phyloP scores from a whole-genome alignment of 2,113 vertebrate genomes.

The Eclectus roratus region DNA sequence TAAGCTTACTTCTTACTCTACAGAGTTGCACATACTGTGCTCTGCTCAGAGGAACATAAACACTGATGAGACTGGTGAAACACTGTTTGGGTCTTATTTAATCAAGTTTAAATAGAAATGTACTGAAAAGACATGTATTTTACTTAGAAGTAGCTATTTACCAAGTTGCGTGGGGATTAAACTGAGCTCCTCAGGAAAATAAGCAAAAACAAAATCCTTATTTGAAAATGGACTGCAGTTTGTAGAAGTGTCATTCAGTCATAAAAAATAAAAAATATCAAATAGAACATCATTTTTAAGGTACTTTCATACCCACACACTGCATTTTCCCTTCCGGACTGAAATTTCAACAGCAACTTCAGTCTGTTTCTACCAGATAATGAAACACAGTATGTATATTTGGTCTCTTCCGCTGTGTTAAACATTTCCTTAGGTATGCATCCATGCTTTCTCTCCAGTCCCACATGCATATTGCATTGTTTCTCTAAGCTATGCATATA shows the following conservation, averaged over 20 bases:
- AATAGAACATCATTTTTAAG: neutral
- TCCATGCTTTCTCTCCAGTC: neutral
- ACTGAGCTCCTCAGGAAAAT: neutral
- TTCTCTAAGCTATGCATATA: neutral
- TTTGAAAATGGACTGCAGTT: neutral
- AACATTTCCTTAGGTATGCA: neutral
- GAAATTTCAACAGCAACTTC: neutral
- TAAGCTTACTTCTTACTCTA: neutral
- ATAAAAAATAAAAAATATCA: neutral
- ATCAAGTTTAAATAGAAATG: neutral
- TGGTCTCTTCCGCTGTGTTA: neutral
- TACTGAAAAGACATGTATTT: neutral
- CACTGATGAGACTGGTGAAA: neutral
- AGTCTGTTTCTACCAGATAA: slow-evolving; percentile 5
- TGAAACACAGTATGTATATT: neutral
- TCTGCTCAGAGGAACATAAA: neutral
- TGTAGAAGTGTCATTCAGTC: neutral
- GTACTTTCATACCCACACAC: neutral
- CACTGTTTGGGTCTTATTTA: neutral
- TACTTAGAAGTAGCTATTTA: neutral
- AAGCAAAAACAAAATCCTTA: neutral
- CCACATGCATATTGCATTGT: neutral
- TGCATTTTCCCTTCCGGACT: neutral
- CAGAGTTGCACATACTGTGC: neutral
- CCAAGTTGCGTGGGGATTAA: neutral